Evolutionary conservation across 2,113 vertebrate genomes (phyloP).

Genomic region (Rhadina sibilatrix): DNA sequence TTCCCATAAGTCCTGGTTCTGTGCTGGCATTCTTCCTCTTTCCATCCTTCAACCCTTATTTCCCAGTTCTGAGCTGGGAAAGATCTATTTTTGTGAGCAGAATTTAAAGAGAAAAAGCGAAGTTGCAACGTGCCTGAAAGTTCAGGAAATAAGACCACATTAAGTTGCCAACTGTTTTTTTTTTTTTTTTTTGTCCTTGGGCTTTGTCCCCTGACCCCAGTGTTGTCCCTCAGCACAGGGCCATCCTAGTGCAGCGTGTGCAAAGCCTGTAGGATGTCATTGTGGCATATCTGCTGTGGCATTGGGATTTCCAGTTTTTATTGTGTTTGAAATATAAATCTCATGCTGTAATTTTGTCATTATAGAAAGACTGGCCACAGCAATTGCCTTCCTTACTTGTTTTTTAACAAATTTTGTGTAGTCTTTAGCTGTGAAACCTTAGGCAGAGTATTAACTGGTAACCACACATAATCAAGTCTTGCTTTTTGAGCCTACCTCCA

Average conservation of each 20-base stretch:
- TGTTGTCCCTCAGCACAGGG: background rate
- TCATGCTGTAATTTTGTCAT: background rate
- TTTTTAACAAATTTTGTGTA: background rate
- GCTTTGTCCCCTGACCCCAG: background rate
- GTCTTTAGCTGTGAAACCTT: background rate
- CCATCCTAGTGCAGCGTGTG: fast-evolving
- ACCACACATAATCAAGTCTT: background rate
- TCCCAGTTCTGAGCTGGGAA: background rate
- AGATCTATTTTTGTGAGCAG: background rate
- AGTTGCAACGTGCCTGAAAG: background rate
- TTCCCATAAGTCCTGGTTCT: background rate
- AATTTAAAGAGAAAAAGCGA: background rate
- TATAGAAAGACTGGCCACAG: background rate
- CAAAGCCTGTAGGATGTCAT: background rate
- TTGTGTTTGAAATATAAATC: background rate
- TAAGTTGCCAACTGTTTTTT: background rate
- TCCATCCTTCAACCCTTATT: background rate
- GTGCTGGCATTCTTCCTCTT: background rate
- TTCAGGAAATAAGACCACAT: background rate
- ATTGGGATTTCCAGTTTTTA: background rate
- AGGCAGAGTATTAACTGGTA: background rate
- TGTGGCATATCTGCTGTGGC: background rate
- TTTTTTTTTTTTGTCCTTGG: background rate
- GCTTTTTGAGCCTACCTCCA: background rate
- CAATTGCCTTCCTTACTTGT: background rate